phyloP scores from a whole-genome alignment of 2,113 vertebrate species.

The Chlamydotis undulata region DNA sequence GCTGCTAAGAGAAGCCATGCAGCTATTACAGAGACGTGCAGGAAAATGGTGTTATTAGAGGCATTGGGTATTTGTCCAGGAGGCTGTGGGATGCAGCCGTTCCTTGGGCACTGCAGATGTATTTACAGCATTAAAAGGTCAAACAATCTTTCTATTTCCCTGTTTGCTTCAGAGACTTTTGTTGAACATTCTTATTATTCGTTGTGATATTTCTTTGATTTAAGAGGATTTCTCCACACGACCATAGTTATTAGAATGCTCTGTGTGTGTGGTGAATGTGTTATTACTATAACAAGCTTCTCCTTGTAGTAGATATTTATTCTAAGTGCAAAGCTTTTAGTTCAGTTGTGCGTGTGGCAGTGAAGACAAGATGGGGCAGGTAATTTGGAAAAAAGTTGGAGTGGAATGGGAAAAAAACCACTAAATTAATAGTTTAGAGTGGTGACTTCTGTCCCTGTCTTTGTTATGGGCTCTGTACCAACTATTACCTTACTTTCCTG shows the following conservation, averaged over 20 bases:
- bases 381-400: not conserved
- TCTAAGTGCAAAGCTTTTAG: slow-evolving; percentile 31
- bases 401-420: not conserved
- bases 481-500: not conserved
- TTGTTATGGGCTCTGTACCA: not conserved
- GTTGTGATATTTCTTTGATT: slow-evolving; percentile 32
- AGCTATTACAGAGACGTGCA: not conserved
- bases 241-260: slow-evolving; percentile 43
- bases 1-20: not conserved
- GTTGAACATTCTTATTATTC: slow-evolving; percentile 41
- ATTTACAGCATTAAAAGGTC: slow-evolving; percentile 70
- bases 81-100: slow-evolving; percentile 29
- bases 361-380: not conserved
- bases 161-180: slow-evolving; percentile 31
- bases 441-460: not conserved
- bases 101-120: slow-evolving; percentile 29
- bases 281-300: slow-evolving; percentile 52
- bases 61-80: slow-evolving; percentile 29
- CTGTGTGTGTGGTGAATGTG: slow-evolving; percentile 27
- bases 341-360: not conserved
- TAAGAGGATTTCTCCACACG: slow-evolving; percentile 49
- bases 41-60: not conserved
- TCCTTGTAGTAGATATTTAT: slow-evolving; percentile 16
- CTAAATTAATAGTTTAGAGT: not conserved
- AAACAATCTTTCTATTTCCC: slow-evolving; percentile 55